These are phyloP conservation scores for Serranus cabrilla DNA, from an alignment of 2,797 vertebrate species.

Conservation along the genomic window DNA sequence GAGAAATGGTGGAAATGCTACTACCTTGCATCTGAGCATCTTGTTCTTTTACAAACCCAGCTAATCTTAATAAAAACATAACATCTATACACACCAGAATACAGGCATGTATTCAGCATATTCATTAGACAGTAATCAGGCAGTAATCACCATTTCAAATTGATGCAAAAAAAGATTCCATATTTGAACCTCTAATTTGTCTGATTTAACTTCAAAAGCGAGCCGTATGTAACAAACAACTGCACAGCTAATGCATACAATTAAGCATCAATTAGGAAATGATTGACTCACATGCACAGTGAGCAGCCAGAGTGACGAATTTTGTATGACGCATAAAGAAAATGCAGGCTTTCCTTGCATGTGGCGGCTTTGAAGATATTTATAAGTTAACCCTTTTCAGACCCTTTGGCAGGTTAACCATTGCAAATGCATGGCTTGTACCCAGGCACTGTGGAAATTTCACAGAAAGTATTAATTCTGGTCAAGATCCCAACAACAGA, in stretches of 20 bases:
- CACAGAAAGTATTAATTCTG: slow-evolving; percentile 5
- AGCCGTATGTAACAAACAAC: slow-evolving; percentile 41
- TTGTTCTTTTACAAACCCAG: slow-evolving; percentile 18
- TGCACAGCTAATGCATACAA: slow-evolving; percentile 55
- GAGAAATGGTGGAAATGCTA: background rate
- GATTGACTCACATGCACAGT: slow-evolving; percentile 43
- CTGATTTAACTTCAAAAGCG: slow-evolving; percentile 59
- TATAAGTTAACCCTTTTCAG: slow-evolving; percentile 33
- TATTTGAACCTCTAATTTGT: slow-evolving; percentile 57
- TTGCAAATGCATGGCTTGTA: slow-evolving; percentile 4
- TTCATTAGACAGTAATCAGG: slow-evolving; percentile 50
- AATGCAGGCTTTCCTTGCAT: slow-evolving; percentile 37
- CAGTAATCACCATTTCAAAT: slow-evolving; percentile 55
- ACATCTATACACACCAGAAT: background rate
- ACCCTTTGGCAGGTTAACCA: slow-evolving; percentile 21
- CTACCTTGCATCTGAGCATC: slow-evolving; percentile 6
- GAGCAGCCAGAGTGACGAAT: slow-evolving; percentile 24
- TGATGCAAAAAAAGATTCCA: slow-evolving; percentile 41
- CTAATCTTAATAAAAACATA: slow-evolving; percentile 28
- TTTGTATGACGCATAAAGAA: slow-evolving; percentile 33
- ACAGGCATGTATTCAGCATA: slow-evolving; percentile 18
- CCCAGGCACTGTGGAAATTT: background rate
- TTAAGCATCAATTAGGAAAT: slow-evolving; percentile 53
- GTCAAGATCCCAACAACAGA: slow-evolving; percentile 3
- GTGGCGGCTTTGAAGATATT: slow-evolving; percentile 45